These are phyloP conservation scores for Biston stratarius DNA, from an alignment of 2,888 invertebrate species.

Conservation along the genomic window DNA sequence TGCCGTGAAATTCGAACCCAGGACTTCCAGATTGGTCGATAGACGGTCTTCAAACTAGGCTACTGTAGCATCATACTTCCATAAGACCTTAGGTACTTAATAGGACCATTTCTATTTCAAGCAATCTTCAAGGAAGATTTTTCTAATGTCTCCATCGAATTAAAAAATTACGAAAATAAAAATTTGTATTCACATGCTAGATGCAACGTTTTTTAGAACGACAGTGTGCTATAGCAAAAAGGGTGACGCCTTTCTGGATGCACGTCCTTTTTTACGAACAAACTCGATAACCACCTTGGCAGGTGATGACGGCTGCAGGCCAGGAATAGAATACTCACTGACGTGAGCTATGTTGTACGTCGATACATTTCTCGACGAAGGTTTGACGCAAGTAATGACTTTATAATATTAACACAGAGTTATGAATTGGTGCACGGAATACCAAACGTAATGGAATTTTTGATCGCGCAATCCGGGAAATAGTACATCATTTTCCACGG, in stretches of 20 bases:
- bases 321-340: slow-evolving; percentile 71
- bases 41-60: too few relatives aligned
- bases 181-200: too few relatives aligned
- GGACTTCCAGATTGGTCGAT: too few relatives aligned
- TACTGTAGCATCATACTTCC: too few relatives aligned
- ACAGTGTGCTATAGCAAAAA: slow-evolving; percentile 22
- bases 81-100: too few relatives aligned
- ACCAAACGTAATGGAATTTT: slow-evolving; percentile 45
- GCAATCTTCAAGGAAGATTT: too few relatives aligned
- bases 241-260: slow-evolving; percentile 53
- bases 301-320: slow-evolving; percentile 64
- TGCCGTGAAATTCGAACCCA: too few relatives aligned
- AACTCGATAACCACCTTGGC: slow-evolving; percentile 66
- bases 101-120: too few relatives aligned
- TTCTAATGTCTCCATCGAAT: too few relatives aligned
- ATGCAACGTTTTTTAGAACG: too few relatives aligned
- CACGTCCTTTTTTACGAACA: slow-evolving; percentile 55
- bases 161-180: too few relatives aligned
- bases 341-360: slow-evolving; percentile 63
- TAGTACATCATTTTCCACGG: neutral
- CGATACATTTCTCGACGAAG: slow-evolving; percentile 63
- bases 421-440: slow-evolving; percentile 44
- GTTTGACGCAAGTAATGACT: slow-evolving; percentile 77
- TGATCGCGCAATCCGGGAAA: slow-evolving; percentile 23
- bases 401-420: slow-evolving; percentile 56